Base-by-base conservation (phyloP, 2,888 invertebrate genomes). In the Drosophila emarginata region DNA sequence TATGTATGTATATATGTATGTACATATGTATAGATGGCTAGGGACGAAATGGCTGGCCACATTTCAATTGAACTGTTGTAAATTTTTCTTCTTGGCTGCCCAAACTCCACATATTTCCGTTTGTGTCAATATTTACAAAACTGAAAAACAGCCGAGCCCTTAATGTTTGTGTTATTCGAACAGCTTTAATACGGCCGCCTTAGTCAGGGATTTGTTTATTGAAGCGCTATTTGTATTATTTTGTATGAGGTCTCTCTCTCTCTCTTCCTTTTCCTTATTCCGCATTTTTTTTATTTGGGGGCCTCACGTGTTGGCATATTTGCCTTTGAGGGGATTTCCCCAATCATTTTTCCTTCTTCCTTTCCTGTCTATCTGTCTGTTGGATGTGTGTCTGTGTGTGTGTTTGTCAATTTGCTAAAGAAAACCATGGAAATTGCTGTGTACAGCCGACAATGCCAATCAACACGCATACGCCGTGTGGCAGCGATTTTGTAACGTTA, bases 381-480 rank as follows among this genome's bases (percentile, higher is more conserved):
- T 52, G 40, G 39, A 45, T 71, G 61, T 54, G 58, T 65, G 69
- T 72, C n/a, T n/a, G n/a, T n/a, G n/a, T n/a, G 63, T 56, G 51
- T 21, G 51, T 39, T 67, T 66, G 72, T 70, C 72, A 80, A 77
- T 80, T 80, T 74, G 72, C 40, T 56, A 45, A 61, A 74, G 74
- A 61, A 71, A 70, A 51, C 65, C 72, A 74, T 73, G 72, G 64
- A 61, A 70, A 66, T 54, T 54, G 58, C 59, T 36, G 50, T 26
- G 36, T 28, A 39, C 45, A 21, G 40, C 50, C 37, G 53, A 64
- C 64, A 72, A 67, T 74, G 80, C 69, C 74, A 82, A 80, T 86
- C 84, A 76, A 70, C 78, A 83, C 83, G 80, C 82, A 78, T 78
- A 82, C 77, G 70, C 67, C 75, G 64, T 72, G 76, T 77, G 61